Evolutionary conservation across 2,797 vertebrate species (phyloP).

Genomic region (Clangula hyemalis): DNA sequence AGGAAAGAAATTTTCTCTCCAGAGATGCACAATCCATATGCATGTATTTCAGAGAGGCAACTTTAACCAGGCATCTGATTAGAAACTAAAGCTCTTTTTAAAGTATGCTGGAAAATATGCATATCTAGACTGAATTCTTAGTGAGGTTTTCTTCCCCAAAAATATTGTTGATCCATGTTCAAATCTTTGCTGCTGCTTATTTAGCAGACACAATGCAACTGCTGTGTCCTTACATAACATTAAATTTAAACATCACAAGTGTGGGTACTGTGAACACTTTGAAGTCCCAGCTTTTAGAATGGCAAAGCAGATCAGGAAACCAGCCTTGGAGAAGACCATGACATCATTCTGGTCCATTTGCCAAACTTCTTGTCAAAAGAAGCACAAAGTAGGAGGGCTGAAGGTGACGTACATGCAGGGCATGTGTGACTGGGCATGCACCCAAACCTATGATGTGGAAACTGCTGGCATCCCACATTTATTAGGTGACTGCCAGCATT

Average conservation of each 20-base stretch:
- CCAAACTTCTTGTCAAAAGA: neutral
- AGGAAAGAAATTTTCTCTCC: neutral
- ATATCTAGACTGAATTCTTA: neutral
- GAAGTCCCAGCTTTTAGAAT: neutral
- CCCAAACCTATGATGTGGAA: neutral
- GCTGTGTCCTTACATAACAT: neutral
- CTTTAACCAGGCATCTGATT: neutral
- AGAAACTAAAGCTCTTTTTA: neutral
- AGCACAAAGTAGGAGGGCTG: neutral
- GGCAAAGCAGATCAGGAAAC: neutral
- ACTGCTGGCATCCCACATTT: neutral
- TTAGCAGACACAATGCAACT: neutral
- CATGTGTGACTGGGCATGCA: neutral
- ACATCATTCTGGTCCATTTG: neutral
- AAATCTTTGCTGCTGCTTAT: neutral
- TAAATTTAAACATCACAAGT: neutral
- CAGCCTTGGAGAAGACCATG: neutral
- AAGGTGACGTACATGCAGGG: neutral
- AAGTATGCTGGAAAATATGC: neutral
- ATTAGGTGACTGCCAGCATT: conserved; percentile 20
- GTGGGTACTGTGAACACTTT: neutral
- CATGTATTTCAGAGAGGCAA: neutral
- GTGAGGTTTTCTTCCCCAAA: neutral
- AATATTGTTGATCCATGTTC: neutral
- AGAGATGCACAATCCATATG: neutral